phyloP scores from a whole-genome alignment of 2,888 invertebrate species.

The Drosophila eohydei region DNA sequence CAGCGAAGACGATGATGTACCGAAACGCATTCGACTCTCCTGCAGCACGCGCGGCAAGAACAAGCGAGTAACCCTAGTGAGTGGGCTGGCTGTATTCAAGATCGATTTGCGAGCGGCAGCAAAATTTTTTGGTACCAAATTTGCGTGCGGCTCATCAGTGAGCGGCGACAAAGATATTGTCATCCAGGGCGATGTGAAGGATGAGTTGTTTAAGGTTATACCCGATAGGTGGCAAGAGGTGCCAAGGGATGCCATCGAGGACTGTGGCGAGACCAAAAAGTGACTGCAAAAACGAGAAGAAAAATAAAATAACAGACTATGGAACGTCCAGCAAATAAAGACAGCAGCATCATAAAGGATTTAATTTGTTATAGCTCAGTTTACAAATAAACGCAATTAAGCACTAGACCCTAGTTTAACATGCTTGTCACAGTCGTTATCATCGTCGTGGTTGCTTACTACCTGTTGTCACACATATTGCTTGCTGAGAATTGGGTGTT shows the following conservation, averaged over 20 bases:
- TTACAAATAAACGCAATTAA: conserved; percentile 56
- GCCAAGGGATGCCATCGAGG: conserved; percentile 13
- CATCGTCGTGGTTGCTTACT: background rate
- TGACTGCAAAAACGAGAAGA: background rate
- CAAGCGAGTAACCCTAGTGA: conserved; percentile 47
- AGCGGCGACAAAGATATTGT: conserved; percentile 38
- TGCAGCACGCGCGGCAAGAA: conserved; percentile 49
- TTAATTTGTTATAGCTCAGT: conserved; percentile 64
- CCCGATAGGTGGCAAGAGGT: conserved; percentile 47
- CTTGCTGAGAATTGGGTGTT: conserved; percentile 29
- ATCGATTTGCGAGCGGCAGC: conserved; percentile 49
- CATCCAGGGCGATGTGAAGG: conserved; percentile 50
- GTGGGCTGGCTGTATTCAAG: conserved; percentile 36
- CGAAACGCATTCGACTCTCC: conserved; percentile 29
- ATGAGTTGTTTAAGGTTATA: conserved; percentile 39
- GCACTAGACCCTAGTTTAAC: conserved; percentile 50
- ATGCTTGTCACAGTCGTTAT: conserved; percentile 53
- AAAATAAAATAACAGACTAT: background rate
- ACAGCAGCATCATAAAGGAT: conserved; percentile 44
- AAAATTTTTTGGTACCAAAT: conserved; percentile 48
- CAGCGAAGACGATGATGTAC: conserved; percentile 16
- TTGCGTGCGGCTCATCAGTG: conserved; percentile 49
- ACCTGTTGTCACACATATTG: conserved; percentile 7
- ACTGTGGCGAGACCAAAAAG: conserved; percentile 37
- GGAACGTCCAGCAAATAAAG: conserved; percentile 25